Conservation (phyloP, 2,113 vertebrate species). For the Bufo bufo region DNA sequence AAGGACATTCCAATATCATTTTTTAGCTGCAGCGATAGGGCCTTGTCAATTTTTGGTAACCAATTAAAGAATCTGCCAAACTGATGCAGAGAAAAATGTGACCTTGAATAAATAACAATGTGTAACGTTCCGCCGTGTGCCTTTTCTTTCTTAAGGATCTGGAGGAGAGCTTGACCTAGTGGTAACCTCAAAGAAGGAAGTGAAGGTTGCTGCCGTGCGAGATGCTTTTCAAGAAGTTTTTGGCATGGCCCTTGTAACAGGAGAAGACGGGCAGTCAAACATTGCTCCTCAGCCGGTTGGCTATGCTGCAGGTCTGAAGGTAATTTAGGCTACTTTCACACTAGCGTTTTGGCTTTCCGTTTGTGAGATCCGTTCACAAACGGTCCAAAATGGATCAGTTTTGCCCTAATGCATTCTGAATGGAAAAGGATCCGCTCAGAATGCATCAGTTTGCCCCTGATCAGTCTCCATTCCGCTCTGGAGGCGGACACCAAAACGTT, state of each 20-base stretch:
- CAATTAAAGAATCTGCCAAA: background rate
- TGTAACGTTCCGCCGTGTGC: background rate
- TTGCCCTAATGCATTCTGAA: too few species aligned
- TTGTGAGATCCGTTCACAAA: too few species aligned
- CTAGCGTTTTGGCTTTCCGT: too few species aligned
- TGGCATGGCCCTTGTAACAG: slow-evolving; percentile 90
- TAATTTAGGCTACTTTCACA: slow-evolving; percentile 62
- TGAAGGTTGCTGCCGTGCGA: slow-evolving; percentile 86
- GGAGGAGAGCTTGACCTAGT: slow-evolving; percentile 94
- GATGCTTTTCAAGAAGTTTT: slow-evolving; percentile 98
- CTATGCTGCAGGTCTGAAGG: slow-evolving; percentile 95
- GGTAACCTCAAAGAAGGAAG: slow-evolving; percentile 90
- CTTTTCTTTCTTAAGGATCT: slow-evolving; percentile 76
- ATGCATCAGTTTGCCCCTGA: too few species aligned
- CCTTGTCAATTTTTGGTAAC: background rate
- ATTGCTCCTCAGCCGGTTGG: slow-evolving; percentile 95
- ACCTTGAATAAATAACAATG: background rate
- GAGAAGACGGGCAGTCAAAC: slow-evolving; percentile 89
- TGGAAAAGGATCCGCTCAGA: too few species aligned
- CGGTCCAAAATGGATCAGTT: too few species aligned
- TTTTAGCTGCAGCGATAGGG: background rate
- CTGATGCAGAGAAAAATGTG: background rate
- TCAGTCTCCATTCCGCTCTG: too few species aligned
- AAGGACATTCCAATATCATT: background rate
- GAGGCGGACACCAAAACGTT: too few species aligned